These are phyloP conservation scores for Emydoidea blandingii DNA, from an alignment of 2,797 vertebrate species.

Conservation along the genomic window DNA sequence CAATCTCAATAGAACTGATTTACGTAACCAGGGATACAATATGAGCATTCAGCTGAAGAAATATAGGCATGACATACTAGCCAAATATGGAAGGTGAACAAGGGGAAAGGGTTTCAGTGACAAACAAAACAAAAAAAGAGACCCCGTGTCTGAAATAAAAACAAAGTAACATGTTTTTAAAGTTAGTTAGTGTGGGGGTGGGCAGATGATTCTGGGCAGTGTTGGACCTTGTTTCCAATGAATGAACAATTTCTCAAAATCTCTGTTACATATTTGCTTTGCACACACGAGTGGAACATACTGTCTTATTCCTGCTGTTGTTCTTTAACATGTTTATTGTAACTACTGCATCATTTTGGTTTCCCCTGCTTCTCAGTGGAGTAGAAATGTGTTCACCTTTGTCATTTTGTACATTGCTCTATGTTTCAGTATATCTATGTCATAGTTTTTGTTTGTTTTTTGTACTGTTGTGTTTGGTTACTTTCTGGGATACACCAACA, in stretches of 20 bases:
- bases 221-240: not conserved
- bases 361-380: not conserved
- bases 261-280: conserved; percentile 47
- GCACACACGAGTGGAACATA: not conserved
- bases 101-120: not conserved
- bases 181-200: not conserved
- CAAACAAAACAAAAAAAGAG: accelerated
- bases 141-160: not conserved
- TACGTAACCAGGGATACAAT: not conserved
- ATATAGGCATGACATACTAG: not conserved
- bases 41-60: not conserved
- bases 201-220: not conserved
- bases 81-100: not conserved
- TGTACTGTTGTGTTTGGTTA: accelerated
- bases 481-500: not conserved
- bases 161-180: not conserved
- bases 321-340: conserved; percentile 30
- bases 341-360: accelerated
- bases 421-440: not conserved
- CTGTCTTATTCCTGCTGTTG: conserved; percentile 24
- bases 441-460: not conserved
- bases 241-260: conserved; percentile 48
- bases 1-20: not conserved
- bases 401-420: conserved; percentile 2
- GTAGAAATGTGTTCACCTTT: conserved; percentile 36